Base-by-base conservation (phyloP, 92 coral and sea anemone species). In the Nematostella vectensis region DNA sequence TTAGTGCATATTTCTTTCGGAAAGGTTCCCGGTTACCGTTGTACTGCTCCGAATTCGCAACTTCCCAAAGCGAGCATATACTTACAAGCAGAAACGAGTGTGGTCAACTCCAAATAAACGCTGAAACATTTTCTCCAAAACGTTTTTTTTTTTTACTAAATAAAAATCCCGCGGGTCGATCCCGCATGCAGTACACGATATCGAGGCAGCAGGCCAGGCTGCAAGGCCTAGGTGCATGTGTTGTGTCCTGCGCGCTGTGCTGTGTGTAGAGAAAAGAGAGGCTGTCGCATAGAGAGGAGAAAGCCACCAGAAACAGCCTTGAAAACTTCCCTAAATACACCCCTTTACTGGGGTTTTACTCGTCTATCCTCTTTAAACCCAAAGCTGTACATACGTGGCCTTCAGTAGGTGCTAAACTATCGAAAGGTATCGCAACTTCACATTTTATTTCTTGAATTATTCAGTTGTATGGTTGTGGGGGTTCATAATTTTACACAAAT, bases 231-330 rank as follows among this genome's bases (percentile, higher is more conserved):
- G 31, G 78, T 70, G 94, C 94, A 85, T 85, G 94, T 85, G 94
- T 85, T 85, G 78, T 81, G 81, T 80, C 94, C 86, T 85, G 94
- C 94, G 94, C 94, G 86, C 76, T 66, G 80, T 66, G 59, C 74
- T 63, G 74, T 66, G 65, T 68, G 69, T 65, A 54, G 61, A 77
- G 79, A 70, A 57, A 48, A 63, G 69, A 78, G 69, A 78, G 70
- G 75, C 70, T 78, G 70, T 78, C 74, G 65, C 64, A 61, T 65
- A 56, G 75, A 71, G 73, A 70, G 70, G 70, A 74, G 77, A 61
- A 65, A 78, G 65, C 69, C 50, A 39, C 69, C 28, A 36, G 61
- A 53, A 70, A 49, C 63, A 39, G 55, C 50, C 74, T 50, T 50
- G 36, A 59, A 59, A 52, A 64, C 38, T 24, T 39, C 48, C 65